Evolutionary conservation across 2,888 invertebrate species (phyloP).

Genomic region (Azorinus chamasolen): DNA sequence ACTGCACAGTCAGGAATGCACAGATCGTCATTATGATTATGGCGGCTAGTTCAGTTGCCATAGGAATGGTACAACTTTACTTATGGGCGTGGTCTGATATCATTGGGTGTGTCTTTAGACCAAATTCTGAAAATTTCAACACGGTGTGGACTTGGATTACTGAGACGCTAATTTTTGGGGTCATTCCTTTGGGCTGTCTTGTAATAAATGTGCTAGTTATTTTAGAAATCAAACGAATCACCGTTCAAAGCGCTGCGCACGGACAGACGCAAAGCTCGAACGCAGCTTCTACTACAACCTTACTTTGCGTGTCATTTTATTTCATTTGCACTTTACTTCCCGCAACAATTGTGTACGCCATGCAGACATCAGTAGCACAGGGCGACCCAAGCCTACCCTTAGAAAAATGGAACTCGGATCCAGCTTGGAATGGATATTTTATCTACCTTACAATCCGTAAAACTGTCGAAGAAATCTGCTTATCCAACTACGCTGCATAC

Average conservation of each 20-base stretch:
- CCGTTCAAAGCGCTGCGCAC: constrained; percentile 73
- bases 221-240: constrained; percentile 80
- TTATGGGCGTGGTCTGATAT: constrained; percentile 81
- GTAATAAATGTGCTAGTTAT: constrained; percentile 85
- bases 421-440: constrained; percentile 81
- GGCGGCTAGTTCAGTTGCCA: constrained; percentile 65
- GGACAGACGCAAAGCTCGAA: constrained; percentile 57
- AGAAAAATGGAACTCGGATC: constrained; percentile 71
- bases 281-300: constrained; percentile 84
- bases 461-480: constrained; percentile 82
- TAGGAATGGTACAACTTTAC: constrained; percentile 80
- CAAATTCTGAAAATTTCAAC: constrained; percentile 68
- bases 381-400: constrained; percentile 68
- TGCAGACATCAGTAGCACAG: constrained; percentile 72
- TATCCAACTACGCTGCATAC: constrained; percentile 85
- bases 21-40: constrained; percentile 76
- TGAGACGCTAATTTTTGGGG: constrained; percentile 81
- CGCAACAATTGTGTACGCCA: constrained; percentile 84
- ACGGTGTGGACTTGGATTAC: constrained; percentile 83
- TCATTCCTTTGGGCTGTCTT: constrained; percentile 82
- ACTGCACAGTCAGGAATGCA: constrained; percentile 83
- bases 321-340: constrained; percentile 85
- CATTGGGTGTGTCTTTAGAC: constrained; percentile 73
- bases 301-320: constrained; percentile 86
- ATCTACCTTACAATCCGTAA: constrained; percentile 79